Conservation (phyloP, 2,888 invertebrate species). For the Leptinotarsa tumamoca region DNA sequence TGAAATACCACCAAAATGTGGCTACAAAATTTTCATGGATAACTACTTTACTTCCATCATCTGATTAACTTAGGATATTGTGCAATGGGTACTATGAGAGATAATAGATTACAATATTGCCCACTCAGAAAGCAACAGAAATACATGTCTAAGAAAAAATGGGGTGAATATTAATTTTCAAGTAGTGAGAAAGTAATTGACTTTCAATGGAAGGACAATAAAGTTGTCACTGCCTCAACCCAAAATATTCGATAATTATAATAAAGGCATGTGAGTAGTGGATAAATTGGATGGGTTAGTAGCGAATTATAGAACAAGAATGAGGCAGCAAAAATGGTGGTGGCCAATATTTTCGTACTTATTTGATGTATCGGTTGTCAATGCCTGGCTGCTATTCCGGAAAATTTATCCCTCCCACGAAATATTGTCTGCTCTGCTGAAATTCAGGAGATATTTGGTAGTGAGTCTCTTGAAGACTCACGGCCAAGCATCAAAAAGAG, state of each 20-base stretch:
- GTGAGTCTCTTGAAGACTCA: background rate
- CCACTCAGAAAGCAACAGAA: slow-evolving; percentile 6
- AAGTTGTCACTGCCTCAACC: slow-evolving; percentile 24
- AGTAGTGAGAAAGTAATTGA: background rate
- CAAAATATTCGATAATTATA: slow-evolving; percentile 7
- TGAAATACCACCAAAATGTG: no score
- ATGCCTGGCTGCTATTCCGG: slow-evolving; percentile 20
- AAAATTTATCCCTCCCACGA: slow-evolving; percentile 7
- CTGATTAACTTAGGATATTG: no score
- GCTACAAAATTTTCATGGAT: no score
- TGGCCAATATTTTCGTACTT: slow-evolving; percentile 28
- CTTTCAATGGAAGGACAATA: slow-evolving; percentile 14
- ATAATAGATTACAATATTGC: background rate
- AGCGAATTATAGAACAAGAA: slow-evolving; percentile 18
- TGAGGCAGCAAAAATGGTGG: slow-evolving; percentile 23
- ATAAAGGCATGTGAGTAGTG: slow-evolving; percentile 16
- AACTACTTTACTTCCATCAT: no score
- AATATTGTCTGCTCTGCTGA: background rate
- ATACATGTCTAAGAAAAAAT: background rate
- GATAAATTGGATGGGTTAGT: slow-evolving; percentile 9
- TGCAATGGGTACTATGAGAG: no score
- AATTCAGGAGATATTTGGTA: background rate
- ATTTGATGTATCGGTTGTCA: slow-evolving; percentile 11
- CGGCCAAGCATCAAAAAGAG: no score
- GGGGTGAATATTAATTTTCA: background rate